Base-by-base conservation (phyloP, 2,113 vertebrate species). In the Antennarius striatus region DNA sequence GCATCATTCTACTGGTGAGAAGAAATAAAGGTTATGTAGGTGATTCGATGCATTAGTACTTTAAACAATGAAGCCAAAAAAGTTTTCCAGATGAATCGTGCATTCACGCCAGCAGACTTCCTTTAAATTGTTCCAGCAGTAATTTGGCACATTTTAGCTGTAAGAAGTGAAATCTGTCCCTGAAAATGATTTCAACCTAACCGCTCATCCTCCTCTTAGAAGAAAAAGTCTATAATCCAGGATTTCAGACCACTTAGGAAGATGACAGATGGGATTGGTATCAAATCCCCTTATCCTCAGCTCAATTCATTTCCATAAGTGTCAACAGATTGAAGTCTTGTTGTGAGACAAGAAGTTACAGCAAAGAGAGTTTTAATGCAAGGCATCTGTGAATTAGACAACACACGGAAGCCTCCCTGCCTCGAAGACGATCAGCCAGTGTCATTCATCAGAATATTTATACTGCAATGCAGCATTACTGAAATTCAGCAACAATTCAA, bases 231-330 rank as follows among this genome's bases (percentile, higher is more conserved):
- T 53, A 79, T 85, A 85, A 88, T 85, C 82, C 76, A 16, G 80
- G 86, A 85, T 89, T 88, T 80, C 43, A 79, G 80, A 82, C 82
- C 84, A 86, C 74, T 88, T 87, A 88, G 81, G 75, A 86, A 86
- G 83, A 88, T 87, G 88, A 89, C 88, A 86, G 86, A 87, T 80
- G 85, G 86, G 85, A 85, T 88, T 79, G 82, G 78, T 63, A 45
- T 75, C 80, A 87, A 90, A 90, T 90, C 88, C 83, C 81, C 80
- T 87, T 80, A 85, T 75, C 83, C 72, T 80, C 75, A 72, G 77
- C 83, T 81, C 79, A 79, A 75, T 86, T 90, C 61, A 85, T 86
- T 86, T 80, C 86, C 86, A 85, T 83, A 88, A 88, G 82, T 73
- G 76, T 81, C 86, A 79, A 77, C 80, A 79, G 72, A 39, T 68